Evolutionary conservation across 2,888 invertebrate species (phyloP).

Genomic region (Perizoma flavofasciatum): DNA sequence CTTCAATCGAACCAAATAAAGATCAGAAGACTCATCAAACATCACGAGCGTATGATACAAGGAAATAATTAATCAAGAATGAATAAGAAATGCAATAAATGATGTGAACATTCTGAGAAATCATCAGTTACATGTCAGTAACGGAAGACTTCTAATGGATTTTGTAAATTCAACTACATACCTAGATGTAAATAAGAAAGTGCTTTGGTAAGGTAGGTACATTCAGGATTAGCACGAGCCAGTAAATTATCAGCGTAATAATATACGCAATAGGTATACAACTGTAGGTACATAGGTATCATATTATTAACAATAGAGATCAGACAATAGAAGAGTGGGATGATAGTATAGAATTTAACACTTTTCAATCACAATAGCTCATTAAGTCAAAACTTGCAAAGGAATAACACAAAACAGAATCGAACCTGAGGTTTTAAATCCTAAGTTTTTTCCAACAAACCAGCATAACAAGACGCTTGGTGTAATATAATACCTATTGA

Average conservation of each 20-base stretch:
- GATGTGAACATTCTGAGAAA: conserved; percentile 30
- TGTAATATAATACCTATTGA: conserved; percentile 45
- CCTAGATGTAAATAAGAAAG: too few species aligned
- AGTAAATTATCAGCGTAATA: conserved; percentile 39
- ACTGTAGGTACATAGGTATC: conserved; percentile 46
- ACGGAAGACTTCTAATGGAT: conserved; percentile 24
- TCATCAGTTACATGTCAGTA: conserved; percentile 21
- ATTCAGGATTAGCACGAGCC: conserved; percentile 40
- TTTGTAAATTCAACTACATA: conserved; percentile 26
- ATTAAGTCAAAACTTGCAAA: conserved; percentile 45
- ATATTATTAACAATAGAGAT: conserved; percentile 45
- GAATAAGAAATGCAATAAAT: conserved; percentile 26
- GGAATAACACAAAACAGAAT: conserved; percentile 42
- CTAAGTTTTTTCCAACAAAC: conserved; percentile 44
- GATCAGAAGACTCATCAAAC: too few species aligned
- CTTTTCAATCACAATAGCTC: conserved; percentile 47
- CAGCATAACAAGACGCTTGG: conserved; percentile 39
- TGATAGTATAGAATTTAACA: conserved; percentile 51
- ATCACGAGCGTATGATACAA: conserved; percentile 22
- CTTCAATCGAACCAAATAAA: too few species aligned
- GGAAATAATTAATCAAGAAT: conserved; percentile 22
- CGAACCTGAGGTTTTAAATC: conserved; percentile 40
- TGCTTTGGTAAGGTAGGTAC: neutral
- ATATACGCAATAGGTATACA: conserved; percentile 48
- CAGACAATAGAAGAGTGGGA: conserved; percentile 69